Conservation (phyloP, 2,113 vertebrate genomes). For the Accipiter cooperii region DNA sequence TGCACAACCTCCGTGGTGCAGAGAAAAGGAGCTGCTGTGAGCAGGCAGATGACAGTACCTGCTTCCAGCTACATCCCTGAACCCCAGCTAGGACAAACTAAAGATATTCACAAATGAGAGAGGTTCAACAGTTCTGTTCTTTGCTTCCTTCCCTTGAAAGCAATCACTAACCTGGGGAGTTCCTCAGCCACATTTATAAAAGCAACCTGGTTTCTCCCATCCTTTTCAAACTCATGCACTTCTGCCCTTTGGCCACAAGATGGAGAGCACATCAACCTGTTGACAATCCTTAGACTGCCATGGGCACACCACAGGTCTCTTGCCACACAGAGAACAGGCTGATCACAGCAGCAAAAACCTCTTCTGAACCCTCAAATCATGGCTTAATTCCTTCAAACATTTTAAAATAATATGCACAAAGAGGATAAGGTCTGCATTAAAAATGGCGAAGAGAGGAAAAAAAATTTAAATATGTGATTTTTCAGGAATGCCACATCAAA, state of each 20-base stretch:
- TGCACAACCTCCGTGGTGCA: accelerated
- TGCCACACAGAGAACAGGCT: neutral
- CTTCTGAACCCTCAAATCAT: neutral
- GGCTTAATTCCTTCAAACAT: neutral
- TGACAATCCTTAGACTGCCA: neutral
- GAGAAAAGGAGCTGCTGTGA: neutral
- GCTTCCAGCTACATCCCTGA: neutral
- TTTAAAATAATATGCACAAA: neutral
- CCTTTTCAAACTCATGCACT: neutral
- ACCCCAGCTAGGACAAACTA: neutral
- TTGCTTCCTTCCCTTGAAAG: neutral
- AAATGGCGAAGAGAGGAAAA: neutral
- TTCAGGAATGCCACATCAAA: neutral
- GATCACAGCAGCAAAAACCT: neutral
- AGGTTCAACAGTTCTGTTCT: neutral
- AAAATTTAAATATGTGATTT: neutral
- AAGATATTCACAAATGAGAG: neutral
- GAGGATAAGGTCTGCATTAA: conserved; percentile 5
- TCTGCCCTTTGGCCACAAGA: conserved; percentile 32
- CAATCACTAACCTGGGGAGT: neutral
- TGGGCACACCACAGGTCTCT: neutral
- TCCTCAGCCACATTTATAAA: neutral
- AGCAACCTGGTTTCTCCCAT: neutral
- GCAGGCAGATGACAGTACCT: neutral
- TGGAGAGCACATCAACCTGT: neutral